phyloP scores from a whole-genome alignment of 2,888 invertebrate species.

The Latheticus oryzae region DNA sequence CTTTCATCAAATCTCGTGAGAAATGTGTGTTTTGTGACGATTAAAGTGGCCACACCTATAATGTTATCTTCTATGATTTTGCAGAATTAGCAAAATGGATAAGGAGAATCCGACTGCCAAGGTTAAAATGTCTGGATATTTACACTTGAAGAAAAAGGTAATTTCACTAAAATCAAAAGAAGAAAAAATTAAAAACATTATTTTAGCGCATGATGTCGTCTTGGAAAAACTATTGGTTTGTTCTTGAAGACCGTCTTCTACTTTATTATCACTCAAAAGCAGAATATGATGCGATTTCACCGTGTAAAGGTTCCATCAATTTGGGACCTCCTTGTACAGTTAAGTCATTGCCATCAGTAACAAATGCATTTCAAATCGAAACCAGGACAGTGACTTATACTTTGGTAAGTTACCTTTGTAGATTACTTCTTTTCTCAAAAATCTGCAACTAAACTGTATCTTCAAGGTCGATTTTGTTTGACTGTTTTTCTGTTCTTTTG shows the following conservation, averaged over 20 bases:
- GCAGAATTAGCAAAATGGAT: conserved; percentile 11
- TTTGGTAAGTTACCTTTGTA: conserved; percentile 62
- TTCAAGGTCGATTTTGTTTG: too few species aligned
- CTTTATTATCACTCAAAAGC: conserved; percentile 68
- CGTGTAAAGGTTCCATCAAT: conserved; percentile 68
- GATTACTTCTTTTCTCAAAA: background rate
- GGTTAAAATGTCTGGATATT: conserved; percentile 66
- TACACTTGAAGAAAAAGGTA: conserved; percentile 68
- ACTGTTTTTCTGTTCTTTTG: too few species aligned
- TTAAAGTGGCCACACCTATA: too few species aligned
- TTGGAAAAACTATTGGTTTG: conserved; percentile 71
- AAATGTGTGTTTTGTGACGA: too few species aligned
- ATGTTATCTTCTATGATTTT: background rate
- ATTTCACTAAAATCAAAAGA: background rate
- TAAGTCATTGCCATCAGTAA: conserved; percentile 57
- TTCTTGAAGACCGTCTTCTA: conserved; percentile 68
- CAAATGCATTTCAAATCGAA: conserved; percentile 64
- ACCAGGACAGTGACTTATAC: conserved; percentile 65
- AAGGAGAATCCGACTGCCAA: conserved; percentile 33
- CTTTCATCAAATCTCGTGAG: too few species aligned
- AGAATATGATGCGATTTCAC: conserved; percentile 67
- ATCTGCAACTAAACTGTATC: too few species aligned
- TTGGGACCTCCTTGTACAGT: conserved; percentile 66
- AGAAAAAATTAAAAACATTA: too few species aligned
- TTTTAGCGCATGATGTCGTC: conserved; percentile 64